Evolutionary conservation across 2,113 vertebrate species (phyloP), one percentile per base, ranked within the genome.

Genomic region (Pleuronectes platessa): DNA sequence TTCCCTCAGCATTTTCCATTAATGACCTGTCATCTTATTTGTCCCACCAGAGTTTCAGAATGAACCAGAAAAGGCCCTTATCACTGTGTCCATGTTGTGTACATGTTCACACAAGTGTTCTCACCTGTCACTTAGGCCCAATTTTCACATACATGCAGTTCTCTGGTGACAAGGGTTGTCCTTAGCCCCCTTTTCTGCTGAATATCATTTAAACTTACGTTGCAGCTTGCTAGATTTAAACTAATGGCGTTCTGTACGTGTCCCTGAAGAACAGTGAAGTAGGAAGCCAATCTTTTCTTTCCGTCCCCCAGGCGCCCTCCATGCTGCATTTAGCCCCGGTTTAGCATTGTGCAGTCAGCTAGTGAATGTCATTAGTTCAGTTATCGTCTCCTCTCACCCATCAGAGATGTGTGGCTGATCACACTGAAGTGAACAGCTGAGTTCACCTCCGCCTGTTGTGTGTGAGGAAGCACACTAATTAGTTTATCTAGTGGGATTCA

Each of bases 311-410:
- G 55, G 23, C 56, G 11, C 27, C 40, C 70, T 56, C 20, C 73
- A 4, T 18, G 13, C 63, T n/a, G 51, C 37, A 0, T 82, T 82
- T 69, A 79, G 76, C 74, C 31, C 26, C 54, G 40, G 45, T 84
- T 76, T 69, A 40, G 54, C 87, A 61, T 18, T 72, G 81, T 71
- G 77, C 84, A 78, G 66, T 75, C 79, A 68, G 60, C 71, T 60
- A 24, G 82, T 71, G 63, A 83, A 83, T 81, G 82, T 65, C 82
- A 83, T 91, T 85, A 86, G 83, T 83, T 89, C 82, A 76, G 77
- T 84, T 82, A 79, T 77, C 62, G 71, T 67, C 53, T 70, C 68
- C 72, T 66, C 68, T 75, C 82, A 83, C 8, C 74, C 82, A 59
- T 64, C 31, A 45, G 72, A 79, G 75, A 83, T 89, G 78, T 73